A percentile compares a stretch with the other conserved stretches of the same genome.
phyloP scores from a whole-genome alignment of 1,140 invertebrate genomes.

The Bombyx mandarina region DNA sequence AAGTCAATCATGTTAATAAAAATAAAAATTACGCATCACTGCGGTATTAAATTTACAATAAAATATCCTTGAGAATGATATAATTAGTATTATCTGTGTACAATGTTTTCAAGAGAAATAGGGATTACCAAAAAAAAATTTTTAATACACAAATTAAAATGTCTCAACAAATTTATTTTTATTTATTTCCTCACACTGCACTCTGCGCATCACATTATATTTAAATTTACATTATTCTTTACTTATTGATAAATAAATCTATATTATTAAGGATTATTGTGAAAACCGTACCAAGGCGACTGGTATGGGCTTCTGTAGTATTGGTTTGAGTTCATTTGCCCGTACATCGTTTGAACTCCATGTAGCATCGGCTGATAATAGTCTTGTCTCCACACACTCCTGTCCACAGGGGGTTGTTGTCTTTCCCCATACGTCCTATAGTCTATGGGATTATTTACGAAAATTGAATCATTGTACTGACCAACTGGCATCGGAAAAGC shows the following conservation, averaged over 20 bases:
- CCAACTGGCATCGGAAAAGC: slow-evolving; percentile 40
- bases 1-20: too few relatives aligned
- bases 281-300: slow-evolving; percentile 30
- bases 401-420: slow-evolving; percentile 7
- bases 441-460: slow-evolving; percentile 44
- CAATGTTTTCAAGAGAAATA: too few relatives aligned
- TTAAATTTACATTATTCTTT: too few relatives aligned
- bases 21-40: too few relatives aligned
- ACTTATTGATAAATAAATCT: too few relatives aligned
- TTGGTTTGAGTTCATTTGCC: slow-evolving; percentile 25
- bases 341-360: slow-evolving; percentile 27
- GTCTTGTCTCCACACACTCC: slow-evolving; percentile 24
- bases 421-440: slow-evolving; percentile 29
- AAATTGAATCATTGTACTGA: slow-evolving; percentile 56
- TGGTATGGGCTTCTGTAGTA: slow-evolving; percentile 51
- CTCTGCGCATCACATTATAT: not conserved
- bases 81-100: too few relatives aligned
- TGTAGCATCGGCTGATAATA: slow-evolving; percentile 17
- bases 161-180: too few relatives aligned
- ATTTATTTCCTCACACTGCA: not conserved
- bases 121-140: too few relatives aligned
- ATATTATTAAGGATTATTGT: too few relatives aligned
- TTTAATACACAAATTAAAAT: too few relatives aligned
- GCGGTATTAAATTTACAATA: too few relatives aligned
- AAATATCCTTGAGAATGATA: too few relatives aligned